Percentiles rank a stretch among this genome's conserved stretches.
Conservation (phyloP, 1,140 invertebrate genomes). For the Diabrotica undecimpunctata region DNA sequence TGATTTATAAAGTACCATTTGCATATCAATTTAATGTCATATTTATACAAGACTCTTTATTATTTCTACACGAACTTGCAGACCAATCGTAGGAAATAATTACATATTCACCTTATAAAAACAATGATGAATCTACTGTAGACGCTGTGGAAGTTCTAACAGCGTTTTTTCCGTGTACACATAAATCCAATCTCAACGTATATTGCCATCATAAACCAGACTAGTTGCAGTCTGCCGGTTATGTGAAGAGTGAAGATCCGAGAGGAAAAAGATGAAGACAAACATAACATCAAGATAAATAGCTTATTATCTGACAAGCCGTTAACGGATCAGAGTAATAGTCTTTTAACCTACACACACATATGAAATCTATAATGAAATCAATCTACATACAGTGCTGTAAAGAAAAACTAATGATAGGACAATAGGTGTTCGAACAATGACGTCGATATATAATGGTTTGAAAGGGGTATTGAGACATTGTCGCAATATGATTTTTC, state of each 20-base stretch:
- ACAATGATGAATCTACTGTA: too few relatives aligned
- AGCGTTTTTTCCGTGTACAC: background rate
- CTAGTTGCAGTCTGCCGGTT: background rate
- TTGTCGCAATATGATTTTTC: too few relatives aligned
- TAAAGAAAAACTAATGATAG: background rate
- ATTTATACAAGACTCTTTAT: too few relatives aligned
- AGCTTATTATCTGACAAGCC: slow-evolving; percentile 2
- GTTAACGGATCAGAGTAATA: background rate
- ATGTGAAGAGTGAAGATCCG: background rate
- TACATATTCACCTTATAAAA: too few relatives aligned
- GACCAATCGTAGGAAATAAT: too few relatives aligned
- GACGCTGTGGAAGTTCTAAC: too few relatives aligned
- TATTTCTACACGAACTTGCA: too few relatives aligned
- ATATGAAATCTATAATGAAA: slow-evolving; percentile 1
- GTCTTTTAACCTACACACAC: slow-evolving; percentile 2
- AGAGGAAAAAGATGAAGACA: background rate
- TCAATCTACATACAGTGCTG: background rate
- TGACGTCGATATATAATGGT: too few relatives aligned
- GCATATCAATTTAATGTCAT: too few relatives aligned
- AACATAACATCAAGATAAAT: slow-evolving; percentile 3
- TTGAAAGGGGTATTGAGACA: too few relatives aligned
- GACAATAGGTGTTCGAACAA: too few relatives aligned
- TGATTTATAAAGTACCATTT: too few relatives aligned
- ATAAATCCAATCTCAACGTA: background rate
- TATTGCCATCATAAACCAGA: background rate